These are phyloP conservation scores for Drosophila oshimai DNA, from an alignment of 1,140 invertebrate genomes.

Conservation along the genomic window DNA sequence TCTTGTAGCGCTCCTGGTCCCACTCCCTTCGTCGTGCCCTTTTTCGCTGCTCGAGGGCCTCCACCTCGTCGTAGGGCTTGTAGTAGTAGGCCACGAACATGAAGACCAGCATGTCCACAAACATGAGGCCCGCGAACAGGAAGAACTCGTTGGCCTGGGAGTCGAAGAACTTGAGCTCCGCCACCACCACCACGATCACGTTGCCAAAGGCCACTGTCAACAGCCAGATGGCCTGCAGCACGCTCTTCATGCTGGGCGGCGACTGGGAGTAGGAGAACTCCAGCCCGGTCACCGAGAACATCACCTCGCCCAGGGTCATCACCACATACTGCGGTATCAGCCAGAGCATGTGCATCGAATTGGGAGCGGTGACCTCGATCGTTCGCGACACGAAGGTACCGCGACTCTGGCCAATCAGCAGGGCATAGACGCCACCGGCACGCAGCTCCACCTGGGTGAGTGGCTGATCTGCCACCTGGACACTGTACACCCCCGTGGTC, in stretches of 20 bases:
- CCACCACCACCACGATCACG: slow-evolving; percentile 93
- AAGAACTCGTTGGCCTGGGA: slow-evolving; percentile 90
- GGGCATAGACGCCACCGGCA: slow-evolving; percentile 85
- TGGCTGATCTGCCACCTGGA: slow-evolving; percentile 11
- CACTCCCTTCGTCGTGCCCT: neutral
- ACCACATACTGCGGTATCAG: slow-evolving; percentile 94
- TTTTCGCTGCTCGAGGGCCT: neutral
- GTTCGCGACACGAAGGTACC: slow-evolving; percentile 19
- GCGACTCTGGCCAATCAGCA: slow-evolving; percentile 81
- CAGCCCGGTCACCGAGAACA: slow-evolving; percentile 96
- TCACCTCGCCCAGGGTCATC: slow-evolving; percentile 91
- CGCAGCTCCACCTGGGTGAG: slow-evolving; percentile 16
- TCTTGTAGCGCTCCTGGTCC: neutral
- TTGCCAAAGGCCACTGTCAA: slow-evolving; percentile 97
- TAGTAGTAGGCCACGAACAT: slow-evolving; percentile 89
- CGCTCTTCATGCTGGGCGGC: slow-evolving; percentile 94
- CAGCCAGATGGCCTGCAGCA: slow-evolving; percentile 95
- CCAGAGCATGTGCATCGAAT: slow-evolving; percentile 91
- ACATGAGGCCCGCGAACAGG: slow-evolving; percentile 93
- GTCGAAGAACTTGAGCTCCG: slow-evolving; percentile 76
- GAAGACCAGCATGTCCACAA: slow-evolving; percentile 92
- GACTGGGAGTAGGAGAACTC: slow-evolving; percentile 96
- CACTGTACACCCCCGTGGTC: slow-evolving; percentile 17
- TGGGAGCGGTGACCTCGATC: slow-evolving; percentile 85
- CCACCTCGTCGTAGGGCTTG: slow-evolving; percentile 77